Evolutionary conservation across 2,888 invertebrate species (phyloP).

Genomic region (Netelia fuscicornis): DNA sequence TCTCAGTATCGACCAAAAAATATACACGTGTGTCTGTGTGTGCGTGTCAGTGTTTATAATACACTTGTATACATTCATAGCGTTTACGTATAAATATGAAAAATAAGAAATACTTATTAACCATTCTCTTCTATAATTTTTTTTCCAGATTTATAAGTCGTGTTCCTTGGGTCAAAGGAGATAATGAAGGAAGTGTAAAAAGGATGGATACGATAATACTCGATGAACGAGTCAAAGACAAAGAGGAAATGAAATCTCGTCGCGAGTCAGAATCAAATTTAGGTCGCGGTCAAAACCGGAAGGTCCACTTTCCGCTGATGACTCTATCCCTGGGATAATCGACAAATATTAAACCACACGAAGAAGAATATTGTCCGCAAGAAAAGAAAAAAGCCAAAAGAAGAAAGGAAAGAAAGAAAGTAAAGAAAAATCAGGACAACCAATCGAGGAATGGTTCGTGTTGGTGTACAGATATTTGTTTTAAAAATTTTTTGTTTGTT

Average conservation of each 20-base stretch:
- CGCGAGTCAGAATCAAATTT: neutral
- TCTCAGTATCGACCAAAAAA: conserved; percentile 69
- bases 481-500: neutral
- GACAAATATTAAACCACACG: neutral
- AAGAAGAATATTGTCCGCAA: conserved; percentile 6
- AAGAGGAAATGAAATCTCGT: neutral
- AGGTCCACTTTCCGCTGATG: neutral
- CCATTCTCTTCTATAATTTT: conserved; percentile 58
- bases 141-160: conserved; percentile 10
- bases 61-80: conserved; percentile 64
- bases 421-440: conserved; percentile 35
- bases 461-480: neutral
- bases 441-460: conserved; percentile 70
- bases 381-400: conserved; percentile 15
- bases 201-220: conserved; percentile 31
- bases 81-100: conserved; percentile 74
- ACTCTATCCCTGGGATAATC: neutral
- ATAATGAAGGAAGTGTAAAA: conserved; percentile 9
- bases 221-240: neutral
- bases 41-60: conserved; percentile 52
- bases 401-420: conserved; percentile 16
- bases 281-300: neutral
- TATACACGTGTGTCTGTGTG: conserved; percentile 45
- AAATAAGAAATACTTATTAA: conserved; percentile 76
- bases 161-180: conserved; percentile 15